A percentile compares a stretch with the other conserved stretches of the same genome.
Conservation (phyloP, 2,113 vertebrate genomes). For the Rhombomys opimus region DNA sequence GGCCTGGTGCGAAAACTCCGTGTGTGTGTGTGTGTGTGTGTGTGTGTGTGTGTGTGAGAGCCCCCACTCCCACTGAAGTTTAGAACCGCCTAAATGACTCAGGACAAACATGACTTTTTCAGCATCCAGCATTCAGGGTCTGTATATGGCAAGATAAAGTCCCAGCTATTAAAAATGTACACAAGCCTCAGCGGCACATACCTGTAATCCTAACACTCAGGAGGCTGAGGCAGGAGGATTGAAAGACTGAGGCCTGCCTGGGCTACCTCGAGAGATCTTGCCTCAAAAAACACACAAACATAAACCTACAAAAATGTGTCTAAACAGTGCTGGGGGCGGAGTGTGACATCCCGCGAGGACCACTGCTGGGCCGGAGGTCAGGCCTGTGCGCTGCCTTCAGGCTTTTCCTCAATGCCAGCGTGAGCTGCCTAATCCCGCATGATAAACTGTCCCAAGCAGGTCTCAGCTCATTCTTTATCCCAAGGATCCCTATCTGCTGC, state of each 20-base stretch:
- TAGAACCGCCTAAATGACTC: neutral
- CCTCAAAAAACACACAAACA: neutral
- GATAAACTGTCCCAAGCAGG: neutral
- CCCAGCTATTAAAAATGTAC: neutral
- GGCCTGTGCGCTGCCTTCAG: neutral
- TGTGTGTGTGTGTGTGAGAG: too few species aligned
- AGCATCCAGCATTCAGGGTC: neutral
- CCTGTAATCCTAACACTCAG: neutral
- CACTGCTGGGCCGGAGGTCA: fast-evolving
- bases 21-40: too few species aligned
- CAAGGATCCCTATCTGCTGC: neutral
- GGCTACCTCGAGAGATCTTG: neutral
- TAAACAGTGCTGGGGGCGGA: neutral
- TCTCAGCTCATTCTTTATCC: neutral
- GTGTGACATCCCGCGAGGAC: neutral
- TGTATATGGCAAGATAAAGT: neutral
- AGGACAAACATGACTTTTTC: neutral
- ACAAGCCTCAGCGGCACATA: neutral
- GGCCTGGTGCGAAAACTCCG: neutral
- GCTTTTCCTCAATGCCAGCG: neutral
- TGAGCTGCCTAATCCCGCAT: neutral
- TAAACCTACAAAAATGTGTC: neutral
- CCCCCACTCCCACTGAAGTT: neutral
- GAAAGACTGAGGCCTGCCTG: neutral
- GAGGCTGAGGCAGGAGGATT: neutral